phyloP scores from a whole-genome alignment of 2,888 invertebrate genomes.

The Synergus itoensis region DNA sequence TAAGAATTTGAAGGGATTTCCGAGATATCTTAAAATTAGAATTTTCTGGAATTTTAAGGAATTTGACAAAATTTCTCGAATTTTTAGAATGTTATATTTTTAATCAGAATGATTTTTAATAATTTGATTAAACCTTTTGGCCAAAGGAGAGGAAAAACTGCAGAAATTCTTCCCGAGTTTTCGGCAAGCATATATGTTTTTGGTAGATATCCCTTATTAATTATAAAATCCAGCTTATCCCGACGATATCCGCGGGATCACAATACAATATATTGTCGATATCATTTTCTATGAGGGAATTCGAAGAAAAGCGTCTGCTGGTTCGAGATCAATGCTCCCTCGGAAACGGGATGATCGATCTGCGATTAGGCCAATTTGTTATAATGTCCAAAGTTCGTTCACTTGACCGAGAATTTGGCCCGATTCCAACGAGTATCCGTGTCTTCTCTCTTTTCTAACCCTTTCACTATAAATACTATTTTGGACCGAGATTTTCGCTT shows the following conservation, averaged over 20 bases:
- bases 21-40: too few species aligned
- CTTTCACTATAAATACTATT: constrained; percentile 51
- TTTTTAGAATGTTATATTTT: too few species aligned
- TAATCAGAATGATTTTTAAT: too few species aligned
- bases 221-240: background rate
- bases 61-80: too few species aligned
- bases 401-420: constrained; percentile 32
- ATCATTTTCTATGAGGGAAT: background rate
- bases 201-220: too few species aligned
- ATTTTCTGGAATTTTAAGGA: too few species aligned
- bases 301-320: background rate
- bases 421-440: constrained; percentile 15
- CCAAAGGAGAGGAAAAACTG: too few species aligned
- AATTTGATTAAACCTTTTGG: too few species aligned
- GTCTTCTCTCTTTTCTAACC: constrained; percentile 41
- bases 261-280: background rate
- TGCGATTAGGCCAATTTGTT: constrained; percentile 35
- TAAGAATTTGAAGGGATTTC: too few species aligned
- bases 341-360: constrained; percentile 23
- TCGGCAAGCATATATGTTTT: too few species aligned
- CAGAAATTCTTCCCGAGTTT: too few species aligned
- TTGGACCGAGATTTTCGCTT: constrained; percentile 51
- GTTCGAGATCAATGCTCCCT: constrained; percentile 5
- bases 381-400: constrained; percentile 28
- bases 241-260: background rate